Conservation (phyloP, 1,140 invertebrate species). For the Babylonia areolata region DNA sequence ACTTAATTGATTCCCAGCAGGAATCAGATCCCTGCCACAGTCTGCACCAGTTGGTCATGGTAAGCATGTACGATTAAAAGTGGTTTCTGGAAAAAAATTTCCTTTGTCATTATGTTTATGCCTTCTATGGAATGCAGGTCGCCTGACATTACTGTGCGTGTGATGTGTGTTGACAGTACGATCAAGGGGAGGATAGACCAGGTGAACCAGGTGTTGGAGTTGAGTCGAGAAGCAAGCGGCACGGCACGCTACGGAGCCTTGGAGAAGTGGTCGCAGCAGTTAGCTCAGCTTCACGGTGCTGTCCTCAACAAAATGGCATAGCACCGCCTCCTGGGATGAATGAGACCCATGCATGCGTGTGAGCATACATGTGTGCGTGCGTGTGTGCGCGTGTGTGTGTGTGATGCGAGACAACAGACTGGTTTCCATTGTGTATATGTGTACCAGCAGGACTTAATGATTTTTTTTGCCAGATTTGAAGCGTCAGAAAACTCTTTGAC, state of each 20-base stretch:
- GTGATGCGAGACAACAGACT: background rate
- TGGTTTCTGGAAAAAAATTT: no score
- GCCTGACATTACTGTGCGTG: no score
- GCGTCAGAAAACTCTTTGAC: background rate
- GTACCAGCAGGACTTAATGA: background rate
- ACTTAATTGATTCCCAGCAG: no score
- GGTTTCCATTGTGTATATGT: background rate
- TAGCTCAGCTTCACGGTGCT: slow-evolving; percentile 90
- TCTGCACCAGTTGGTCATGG: no score
- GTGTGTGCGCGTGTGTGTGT: background rate
- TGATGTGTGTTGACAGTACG: slow-evolving; percentile 83
- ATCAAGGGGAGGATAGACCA: slow-evolving; percentile 98
- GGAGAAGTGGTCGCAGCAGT: slow-evolving; percentile 97
- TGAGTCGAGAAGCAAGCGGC: slow-evolving; percentile 88
- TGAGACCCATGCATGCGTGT: background rate
- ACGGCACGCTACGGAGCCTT: slow-evolving; percentile 91
- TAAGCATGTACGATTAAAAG: no score
- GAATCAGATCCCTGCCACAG: no score
- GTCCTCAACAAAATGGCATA: slow-evolving; percentile 83
- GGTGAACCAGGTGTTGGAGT: slow-evolving; percentile 94
- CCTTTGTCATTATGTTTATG: no score
- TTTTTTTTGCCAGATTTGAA: background rate
- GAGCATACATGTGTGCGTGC: background rate
- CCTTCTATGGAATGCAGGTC: no score
- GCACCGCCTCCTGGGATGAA: background rate